Percentiles rank a stretch among this genome's conserved stretches.
Evolutionary conservation across 2,888 invertebrate species (phyloP).

Genomic region (Hirtodrosophila cameraria): DNA sequence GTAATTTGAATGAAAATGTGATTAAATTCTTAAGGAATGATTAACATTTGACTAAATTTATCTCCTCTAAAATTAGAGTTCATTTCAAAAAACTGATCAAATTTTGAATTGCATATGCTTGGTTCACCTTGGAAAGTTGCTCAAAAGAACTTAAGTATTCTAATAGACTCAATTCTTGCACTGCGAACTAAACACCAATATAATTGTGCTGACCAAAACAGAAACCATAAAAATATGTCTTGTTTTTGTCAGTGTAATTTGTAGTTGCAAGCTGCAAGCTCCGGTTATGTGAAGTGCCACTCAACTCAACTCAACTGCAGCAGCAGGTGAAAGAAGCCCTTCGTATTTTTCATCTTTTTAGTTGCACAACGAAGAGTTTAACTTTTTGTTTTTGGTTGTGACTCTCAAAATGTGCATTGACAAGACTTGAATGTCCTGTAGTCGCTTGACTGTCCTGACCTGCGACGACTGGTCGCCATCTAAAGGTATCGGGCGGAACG

Average conservation of each 20-base stretch:
- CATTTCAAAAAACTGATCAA: too few species aligned
- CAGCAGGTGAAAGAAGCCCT: constrained; percentile 3
- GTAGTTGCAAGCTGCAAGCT: too few species aligned
- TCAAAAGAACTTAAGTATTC: too few species aligned
- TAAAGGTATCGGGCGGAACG: constrained; percentile 42
- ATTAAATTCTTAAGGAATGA: too few species aligned
- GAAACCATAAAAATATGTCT: too few species aligned
- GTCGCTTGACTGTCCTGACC: constrained; percentile 20
- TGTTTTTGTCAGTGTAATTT: not conserved
- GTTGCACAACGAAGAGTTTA: not conserved
- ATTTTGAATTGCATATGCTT: too few species aligned
- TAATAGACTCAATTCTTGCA: too few species aligned
- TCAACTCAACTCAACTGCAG: not conserved
- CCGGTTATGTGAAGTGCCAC: not conserved
- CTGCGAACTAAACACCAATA: not conserved
- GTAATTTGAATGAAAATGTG: too few species aligned
- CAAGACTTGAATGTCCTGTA: constrained; percentile 18
- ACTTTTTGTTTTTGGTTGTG: constrained; percentile 17
- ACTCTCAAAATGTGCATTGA: constrained; percentile 18
- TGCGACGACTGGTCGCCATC: constrained; percentile 4
- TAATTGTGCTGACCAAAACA: not conserved
- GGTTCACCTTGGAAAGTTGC: too few species aligned
- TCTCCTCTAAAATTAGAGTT: too few species aligned
- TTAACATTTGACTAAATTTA: too few species aligned
- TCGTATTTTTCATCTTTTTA: not conserved